Conservation (phyloP, 1,140 invertebrate species). For the Heterodera carotae region DNA sequence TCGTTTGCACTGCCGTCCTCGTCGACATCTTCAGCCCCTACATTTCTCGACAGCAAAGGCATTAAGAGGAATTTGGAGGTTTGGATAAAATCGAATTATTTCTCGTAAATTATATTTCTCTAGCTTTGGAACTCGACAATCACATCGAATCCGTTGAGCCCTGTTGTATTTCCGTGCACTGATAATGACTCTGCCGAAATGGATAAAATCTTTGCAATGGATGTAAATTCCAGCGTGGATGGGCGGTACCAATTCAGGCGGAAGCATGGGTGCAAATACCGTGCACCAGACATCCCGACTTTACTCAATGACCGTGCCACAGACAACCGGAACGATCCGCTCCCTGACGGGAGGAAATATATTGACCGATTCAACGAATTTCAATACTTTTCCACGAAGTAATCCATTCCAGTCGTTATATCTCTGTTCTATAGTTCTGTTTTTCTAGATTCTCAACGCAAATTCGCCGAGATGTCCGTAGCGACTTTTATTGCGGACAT, state of each 20-base stretch:
- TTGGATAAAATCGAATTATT: background rate
- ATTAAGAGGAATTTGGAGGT: constrained; percentile 26
- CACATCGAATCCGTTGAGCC: background rate
- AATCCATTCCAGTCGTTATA: background rate
- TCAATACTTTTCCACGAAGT: constrained; percentile 9
- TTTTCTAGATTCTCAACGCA: constrained; percentile 6
- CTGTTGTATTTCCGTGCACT: background rate
- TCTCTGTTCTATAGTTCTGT: background rate
- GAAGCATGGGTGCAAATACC: constrained; percentile 36
- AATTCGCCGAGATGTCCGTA: background rate
- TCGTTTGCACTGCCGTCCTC: background rate
- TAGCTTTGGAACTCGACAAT: constrained; percentile 31
- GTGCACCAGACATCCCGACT: constrained; percentile 17
- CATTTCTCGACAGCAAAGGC: background rate
- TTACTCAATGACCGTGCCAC: constrained; percentile 16
- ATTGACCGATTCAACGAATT: background rate
- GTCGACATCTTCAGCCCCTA: too few relatives aligned
- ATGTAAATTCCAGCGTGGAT: constrained; percentile 33
- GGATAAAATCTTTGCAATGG: constrained; percentile 25
- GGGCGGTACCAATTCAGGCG: constrained; percentile 42
- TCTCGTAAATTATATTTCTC: background rate
- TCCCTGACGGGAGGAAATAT: background rate
- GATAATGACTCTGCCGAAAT: constrained; percentile 16
- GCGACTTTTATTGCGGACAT: background rate
- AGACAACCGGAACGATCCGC: background rate